A percentile compares a stretch with the other conserved stretches of the same genome.
phyloP scores from a whole-genome alignment of 2,888 invertebrate species.

The Meiosimyza platycephala region DNA sequence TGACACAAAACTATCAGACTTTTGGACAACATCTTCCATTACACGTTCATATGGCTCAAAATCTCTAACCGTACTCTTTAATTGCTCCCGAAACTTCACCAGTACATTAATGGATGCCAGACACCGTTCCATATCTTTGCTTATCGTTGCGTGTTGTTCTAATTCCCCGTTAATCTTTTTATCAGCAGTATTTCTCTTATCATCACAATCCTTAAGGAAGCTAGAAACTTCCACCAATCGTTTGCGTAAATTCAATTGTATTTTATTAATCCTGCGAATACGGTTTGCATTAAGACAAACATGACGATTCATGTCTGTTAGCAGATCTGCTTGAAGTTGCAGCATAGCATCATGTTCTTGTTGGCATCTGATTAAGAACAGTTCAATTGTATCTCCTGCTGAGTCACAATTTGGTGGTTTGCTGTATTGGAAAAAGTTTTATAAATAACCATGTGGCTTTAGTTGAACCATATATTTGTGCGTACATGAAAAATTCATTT shows the following conservation, averaged over 20 bases:
- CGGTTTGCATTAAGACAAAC: slow-evolving; percentile 55
- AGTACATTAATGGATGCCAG: slow-evolving; percentile 51
- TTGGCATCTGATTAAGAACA: slow-evolving; percentile 60
- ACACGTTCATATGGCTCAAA: slow-evolving; percentile 63
- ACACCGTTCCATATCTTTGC: slow-evolving; percentile 52
- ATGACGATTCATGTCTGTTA: slow-evolving; percentile 57
- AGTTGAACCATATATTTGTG: too few relatives aligned
- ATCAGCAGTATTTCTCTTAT: slow-evolving; percentile 59
- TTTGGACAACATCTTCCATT: slow-evolving; percentile 59
- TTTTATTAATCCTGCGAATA: slow-evolving; percentile 56
- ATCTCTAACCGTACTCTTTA: slow-evolving; percentile 57
- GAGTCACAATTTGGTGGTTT: slow-evolving; percentile 66
- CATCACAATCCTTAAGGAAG: slow-evolving; percentile 65
- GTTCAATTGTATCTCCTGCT: slow-evolving; percentile 62
- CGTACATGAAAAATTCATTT: too few relatives aligned
- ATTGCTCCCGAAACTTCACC: slow-evolving; percentile 53
- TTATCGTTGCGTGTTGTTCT: slow-evolving; percentile 52
- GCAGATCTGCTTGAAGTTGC: slow-evolving; percentile 57
- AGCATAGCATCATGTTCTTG: slow-evolving; percentile 61
- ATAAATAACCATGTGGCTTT: too few relatives aligned
- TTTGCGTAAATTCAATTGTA: slow-evolving; percentile 57
- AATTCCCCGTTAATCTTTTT: slow-evolving; percentile 58
- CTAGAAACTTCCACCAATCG: slow-evolving; percentile 63
- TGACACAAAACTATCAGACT: slow-evolving; percentile 58
- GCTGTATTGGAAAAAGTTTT: slow-evolving; percentile 43